A percentile compares a stretch with the other conserved stretches of the same genome.
Evolutionary conservation across 2,797 vertebrate genomes (phyloP).

Genomic region (Chiroxiphia lanceolata): DNA sequence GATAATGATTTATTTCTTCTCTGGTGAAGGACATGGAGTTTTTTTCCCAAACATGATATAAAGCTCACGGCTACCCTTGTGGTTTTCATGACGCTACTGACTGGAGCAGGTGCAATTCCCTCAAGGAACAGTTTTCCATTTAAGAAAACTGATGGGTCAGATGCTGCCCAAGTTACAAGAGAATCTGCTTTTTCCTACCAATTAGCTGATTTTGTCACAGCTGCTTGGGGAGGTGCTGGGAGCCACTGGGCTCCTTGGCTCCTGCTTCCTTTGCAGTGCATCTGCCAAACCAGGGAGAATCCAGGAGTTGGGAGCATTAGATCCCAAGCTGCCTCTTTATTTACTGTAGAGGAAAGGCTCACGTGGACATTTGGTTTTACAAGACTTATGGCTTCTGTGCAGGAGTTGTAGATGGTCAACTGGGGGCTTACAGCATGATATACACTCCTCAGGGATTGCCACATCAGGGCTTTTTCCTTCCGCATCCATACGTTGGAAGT

Average conservation of each 20-base stretch:
- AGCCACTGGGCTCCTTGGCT: not conserved
- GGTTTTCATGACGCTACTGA: not conserved
- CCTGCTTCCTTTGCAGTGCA: not conserved
- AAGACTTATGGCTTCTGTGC: not conserved
- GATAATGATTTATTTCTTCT: not conserved
- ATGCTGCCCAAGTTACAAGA: not conserved
- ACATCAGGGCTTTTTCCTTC: not conserved
- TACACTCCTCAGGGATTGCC: not conserved
- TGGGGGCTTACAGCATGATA: not conserved
- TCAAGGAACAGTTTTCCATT: not conserved
- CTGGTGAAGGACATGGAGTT: not conserved
- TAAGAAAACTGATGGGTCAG: not conserved
- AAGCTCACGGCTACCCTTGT: not conserved
- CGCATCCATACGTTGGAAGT: not conserved
- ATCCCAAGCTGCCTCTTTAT: not conserved
- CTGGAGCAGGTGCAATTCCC: not conserved
- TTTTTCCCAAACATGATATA: not conserved
- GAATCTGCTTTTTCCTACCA: not conserved
- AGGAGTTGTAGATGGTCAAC: not conserved
- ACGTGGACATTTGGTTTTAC: not conserved
- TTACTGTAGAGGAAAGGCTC: not conserved
- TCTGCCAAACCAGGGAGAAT: not conserved
- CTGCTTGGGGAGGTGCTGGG: not conserved
- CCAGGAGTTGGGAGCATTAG: not conserved
- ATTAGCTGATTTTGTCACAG: constrained; percentile 1